These are phyloP conservation scores for Leptatherina wallacei DNA, from an alignment of 2,797 vertebrate species.

Conservation along the genomic window DNA sequence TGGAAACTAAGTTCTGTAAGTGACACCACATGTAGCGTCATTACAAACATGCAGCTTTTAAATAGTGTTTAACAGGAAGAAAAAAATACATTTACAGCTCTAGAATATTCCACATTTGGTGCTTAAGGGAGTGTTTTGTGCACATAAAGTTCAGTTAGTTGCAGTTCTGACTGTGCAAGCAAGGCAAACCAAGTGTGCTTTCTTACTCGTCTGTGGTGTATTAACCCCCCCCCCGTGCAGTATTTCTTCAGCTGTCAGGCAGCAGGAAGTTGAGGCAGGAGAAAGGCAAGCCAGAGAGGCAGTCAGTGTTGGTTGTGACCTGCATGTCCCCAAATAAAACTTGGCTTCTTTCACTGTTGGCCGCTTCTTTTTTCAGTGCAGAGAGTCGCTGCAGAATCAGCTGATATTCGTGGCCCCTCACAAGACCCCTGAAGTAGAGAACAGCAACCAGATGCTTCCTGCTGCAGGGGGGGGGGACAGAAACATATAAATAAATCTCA, in stretches of 20 bases:
- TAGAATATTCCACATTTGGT: background rate
- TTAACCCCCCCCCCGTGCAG: background rate
- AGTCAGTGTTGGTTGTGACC: constrained; percentile 56
- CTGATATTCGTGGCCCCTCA: constrained; percentile 64
- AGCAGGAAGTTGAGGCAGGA: constrained; percentile 49
- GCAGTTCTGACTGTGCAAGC: background rate
- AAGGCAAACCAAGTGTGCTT: no score
- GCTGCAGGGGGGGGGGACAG: constrained; percentile 53
- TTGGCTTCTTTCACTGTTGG: background rate
- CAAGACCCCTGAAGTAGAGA: constrained; percentile 78
- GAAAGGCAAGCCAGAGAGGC: constrained; percentile 57
- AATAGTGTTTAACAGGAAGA: background rate
- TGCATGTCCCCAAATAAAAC: constrained; percentile 75
- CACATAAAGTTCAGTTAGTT: background rate
- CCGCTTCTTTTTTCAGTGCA: constrained; percentile 46
- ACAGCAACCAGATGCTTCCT: constrained; percentile 79
- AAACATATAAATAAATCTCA: accelerated
- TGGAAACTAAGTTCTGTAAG: background rate
- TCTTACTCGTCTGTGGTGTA: background rate
- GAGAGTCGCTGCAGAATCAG: constrained; percentile 65
- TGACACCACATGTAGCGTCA: no score
- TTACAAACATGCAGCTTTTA: no score
- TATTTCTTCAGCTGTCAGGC: constrained; percentile 21
- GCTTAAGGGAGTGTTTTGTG: background rate
- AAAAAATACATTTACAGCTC: background rate